Evolutionary conservation across 2,797 vertebrate genomes (phyloP).

Genomic region (Smutsia gigantea): DNA sequence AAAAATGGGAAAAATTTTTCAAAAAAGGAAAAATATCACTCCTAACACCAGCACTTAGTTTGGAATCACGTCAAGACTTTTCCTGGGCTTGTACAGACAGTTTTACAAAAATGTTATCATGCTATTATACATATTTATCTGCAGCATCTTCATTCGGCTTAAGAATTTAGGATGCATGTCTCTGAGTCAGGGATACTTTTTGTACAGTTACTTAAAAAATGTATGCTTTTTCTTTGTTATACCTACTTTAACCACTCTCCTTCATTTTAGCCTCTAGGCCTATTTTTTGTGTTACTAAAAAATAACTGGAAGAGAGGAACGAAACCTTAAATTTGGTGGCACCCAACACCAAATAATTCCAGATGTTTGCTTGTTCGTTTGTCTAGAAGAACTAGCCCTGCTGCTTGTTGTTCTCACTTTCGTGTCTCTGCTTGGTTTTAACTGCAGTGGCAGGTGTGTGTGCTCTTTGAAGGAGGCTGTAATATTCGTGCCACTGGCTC

Average conservation of each 20-base stretch:
- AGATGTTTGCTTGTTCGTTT: slow-evolving; percentile 52
- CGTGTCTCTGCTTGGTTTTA: slow-evolving; percentile 58
- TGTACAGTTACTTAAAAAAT: slow-evolving; percentile 34
- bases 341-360: slow-evolving; percentile 36
- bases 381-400: not conserved
- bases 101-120: slow-evolving; percentile 31
- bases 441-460: slow-evolving; percentile 43
- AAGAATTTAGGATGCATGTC: not conserved
- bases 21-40: not conserved
- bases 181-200: slow-evolving; percentile 33
- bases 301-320: slow-evolving; percentile 50
- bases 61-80: slow-evolving; percentile 33
- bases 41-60: not conserved
- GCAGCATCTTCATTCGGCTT: not conserved
- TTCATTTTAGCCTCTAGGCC: slow-evolving; percentile 33
- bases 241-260: not conserved
- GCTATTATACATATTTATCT: not conserved
- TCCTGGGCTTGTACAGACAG: not conserved
- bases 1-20: not conserved
- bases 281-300: slow-evolving; percentile 51
- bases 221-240: slow-evolving; percentile 26
- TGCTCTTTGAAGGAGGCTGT: slow-evolving; percentile 32
- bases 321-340: slow-evolving; percentile 53
- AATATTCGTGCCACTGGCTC: not conserved
- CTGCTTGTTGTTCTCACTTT: slow-evolving; percentile 25